A percentile compares a stretch with the other conserved stretches of the same genome.
These are phyloP conservation scores for Enteromius unitaeniatus DNA, from an alignment of 2,797 vertebrate species.

Conservation along the genomic window DNA sequence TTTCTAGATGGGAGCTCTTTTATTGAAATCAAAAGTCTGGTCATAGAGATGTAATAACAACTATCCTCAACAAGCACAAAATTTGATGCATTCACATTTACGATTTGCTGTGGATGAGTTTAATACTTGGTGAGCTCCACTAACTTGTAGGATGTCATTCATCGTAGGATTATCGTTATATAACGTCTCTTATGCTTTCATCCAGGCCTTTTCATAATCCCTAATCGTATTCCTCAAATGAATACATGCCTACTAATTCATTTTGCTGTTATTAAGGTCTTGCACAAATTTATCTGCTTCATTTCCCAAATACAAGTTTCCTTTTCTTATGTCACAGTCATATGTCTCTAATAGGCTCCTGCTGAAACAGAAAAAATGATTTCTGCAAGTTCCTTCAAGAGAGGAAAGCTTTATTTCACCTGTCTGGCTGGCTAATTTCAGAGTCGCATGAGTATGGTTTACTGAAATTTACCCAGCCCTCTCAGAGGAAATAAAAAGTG, in stretches of 20 bases:
- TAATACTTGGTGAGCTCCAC: neutral
- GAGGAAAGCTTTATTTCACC: neutral
- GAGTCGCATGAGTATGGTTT: neutral
- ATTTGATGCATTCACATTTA: neutral
- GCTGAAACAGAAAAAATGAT: constrained; percentile 5
- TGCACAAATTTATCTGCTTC: constrained; percentile 21
- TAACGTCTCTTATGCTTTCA: constrained; percentile 36
- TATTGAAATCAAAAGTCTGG: neutral
- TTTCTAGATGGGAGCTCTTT: neutral
- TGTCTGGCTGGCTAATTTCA: constrained; percentile 23
- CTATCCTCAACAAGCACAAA: neutral
- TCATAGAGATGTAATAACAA: too few relatives aligned
- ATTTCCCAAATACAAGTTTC: constrained; percentile 37
- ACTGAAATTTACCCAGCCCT: constrained; percentile 67
- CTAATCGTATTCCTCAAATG: constrained; percentile 40
- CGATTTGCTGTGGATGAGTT: neutral
- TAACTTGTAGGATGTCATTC: constrained; percentile 20
- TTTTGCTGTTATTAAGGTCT: constrained; percentile 31
- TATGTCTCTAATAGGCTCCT: neutral
- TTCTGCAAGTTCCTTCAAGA: constrained; percentile 2
- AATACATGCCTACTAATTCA: constrained; percentile 30
- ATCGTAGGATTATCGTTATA: constrained; percentile 32
- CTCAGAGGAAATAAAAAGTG: constrained; percentile 73
- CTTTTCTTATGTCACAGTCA: constrained; percentile 33
- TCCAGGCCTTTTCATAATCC: constrained; percentile 23